Evolutionary conservation across 2,797 vertebrate genomes (phyloP), one percentile per base, ranked within the genome.

Genomic region (Spea hammondii): DNA sequence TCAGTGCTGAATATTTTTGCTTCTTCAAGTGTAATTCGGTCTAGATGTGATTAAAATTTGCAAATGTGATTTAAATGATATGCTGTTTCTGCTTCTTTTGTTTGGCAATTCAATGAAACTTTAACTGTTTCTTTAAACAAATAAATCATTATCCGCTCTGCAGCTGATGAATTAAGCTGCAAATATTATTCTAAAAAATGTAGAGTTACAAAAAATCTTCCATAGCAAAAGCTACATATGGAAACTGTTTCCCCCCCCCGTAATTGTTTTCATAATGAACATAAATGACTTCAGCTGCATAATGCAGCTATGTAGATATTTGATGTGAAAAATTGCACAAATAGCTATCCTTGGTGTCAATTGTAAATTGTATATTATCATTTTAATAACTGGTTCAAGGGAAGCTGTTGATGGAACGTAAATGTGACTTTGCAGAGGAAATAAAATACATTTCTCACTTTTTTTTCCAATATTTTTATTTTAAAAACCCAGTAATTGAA

Each of bases 201-300:
- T 57, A 13, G 32, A 32, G 10, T 57, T 57, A 12, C 5, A 57
- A 13, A 57, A 57, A 11, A 10, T 13, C 8, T 12, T 10, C 9
- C 4, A 12, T 67, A 67, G 45, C 65, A 48, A 51, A 8, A 69
- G n/a, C 44, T 69, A 53, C 67, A 69, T 53, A 69, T 69, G 67
- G 49, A 69, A 69, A 53, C 11, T 17, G 67, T 69, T 32, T 69
- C n/a, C 17, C 53, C 12, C n/a, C n/a, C n/a, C 17, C 67, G 8
- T 69, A 69, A 69, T 69, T 69, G 49, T 69, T 69, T 69, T 69
- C 49, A 69, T 55, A 57, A 72, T 59, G 53, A 72, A 59, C 70
- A 57, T 72, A 72, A 72, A 72, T 72, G 32, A 6, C 32, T 57
- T 57, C 54, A 57, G 70, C 53, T 57, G 70, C n/a, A 72, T 57